Conservation (phyloP, 2,888 invertebrate species). For the Clepsis dumicolana region DNA sequence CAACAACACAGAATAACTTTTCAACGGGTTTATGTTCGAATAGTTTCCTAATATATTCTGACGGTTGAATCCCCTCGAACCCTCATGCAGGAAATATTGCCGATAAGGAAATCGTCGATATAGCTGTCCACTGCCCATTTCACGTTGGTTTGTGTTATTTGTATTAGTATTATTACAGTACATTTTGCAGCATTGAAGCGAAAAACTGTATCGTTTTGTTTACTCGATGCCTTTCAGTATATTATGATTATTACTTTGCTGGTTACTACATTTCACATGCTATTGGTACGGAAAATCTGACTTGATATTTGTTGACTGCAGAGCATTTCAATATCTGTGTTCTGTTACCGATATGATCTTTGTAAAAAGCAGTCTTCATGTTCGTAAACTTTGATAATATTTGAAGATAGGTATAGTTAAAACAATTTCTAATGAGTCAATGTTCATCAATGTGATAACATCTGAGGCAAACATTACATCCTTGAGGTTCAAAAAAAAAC, state of each 20-base stretch:
- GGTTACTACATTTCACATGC: not conserved
- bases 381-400: no score
- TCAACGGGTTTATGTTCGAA: not conserved
- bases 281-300: not conserved
- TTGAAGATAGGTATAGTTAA: no score
- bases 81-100: slow-evolving; percentile 58
- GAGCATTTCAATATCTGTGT: no score
- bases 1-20: not conserved
- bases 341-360: no score
- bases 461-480: no score
- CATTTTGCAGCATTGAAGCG: slow-evolving; percentile 45
- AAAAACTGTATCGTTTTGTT: slow-evolving; percentile 31
- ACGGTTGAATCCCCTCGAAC: slow-evolving; percentile 51
- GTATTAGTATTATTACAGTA: slow-evolving; percentile 50
- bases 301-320: no score
- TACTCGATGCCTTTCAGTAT: slow-evolving; percentile 21
- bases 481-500: not conserved
- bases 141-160: slow-evolving; percentile 57
- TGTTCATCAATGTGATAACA: no score
- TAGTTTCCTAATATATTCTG: slow-evolving; percentile 28
- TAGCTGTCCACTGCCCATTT: slow-evolving; percentile 56
- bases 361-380: no score
- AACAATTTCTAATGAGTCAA: no score
- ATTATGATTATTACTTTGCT: slow-evolving; percentile 21
- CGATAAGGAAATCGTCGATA: slow-evolving; percentile 60